phyloP scores from a whole-genome alignment of 2,888 invertebrate genomes.

The Cenopis cana region DNA sequence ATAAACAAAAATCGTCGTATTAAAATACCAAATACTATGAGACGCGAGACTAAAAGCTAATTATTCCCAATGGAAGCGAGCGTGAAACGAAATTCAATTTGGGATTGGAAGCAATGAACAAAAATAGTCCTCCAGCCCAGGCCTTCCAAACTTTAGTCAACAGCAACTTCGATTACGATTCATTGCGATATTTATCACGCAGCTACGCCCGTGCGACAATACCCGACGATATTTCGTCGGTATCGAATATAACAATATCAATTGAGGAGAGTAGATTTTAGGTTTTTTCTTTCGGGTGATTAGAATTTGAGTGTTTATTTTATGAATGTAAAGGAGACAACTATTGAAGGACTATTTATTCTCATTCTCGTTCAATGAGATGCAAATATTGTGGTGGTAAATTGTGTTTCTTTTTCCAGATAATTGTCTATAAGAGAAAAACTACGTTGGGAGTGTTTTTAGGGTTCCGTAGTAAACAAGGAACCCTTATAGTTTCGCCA shows the following conservation, averaged over 20 bases:
- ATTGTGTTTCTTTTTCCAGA: too few species aligned
- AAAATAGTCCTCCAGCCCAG: not conserved
- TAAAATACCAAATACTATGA: too few species aligned
- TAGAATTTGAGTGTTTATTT: not conserved
- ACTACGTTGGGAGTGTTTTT: too few species aligned
- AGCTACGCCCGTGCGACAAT: slow-evolving; percentile 36
- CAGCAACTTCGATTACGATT: slow-evolving; percentile 38
- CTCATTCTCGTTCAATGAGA: too few species aligned
- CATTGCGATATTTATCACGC: slow-evolving; percentile 42
- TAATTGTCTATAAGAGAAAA: too few species aligned
- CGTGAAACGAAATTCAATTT: not conserved
- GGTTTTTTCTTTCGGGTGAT: not conserved
- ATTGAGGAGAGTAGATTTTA: slow-evolving; percentile 23
- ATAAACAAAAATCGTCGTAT: too few species aligned
- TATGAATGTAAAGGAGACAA: too few species aligned
- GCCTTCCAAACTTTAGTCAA: slow-evolving; percentile 36
- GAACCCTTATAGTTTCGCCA: too few species aligned
- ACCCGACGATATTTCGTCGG: slow-evolving; percentile 36
- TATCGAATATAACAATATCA: slow-evolving; percentile 40
- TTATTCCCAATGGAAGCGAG: not conserved
- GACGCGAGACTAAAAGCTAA: too few species aligned
- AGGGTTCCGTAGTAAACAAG: too few species aligned
- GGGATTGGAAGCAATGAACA: not conserved
- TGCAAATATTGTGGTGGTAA: too few species aligned
- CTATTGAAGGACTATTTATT: too few species aligned